Evolutionary conservation across 2,797 vertebrate genomes (phyloP).

Genomic region (Eleutherodactylus coqui): DNA sequence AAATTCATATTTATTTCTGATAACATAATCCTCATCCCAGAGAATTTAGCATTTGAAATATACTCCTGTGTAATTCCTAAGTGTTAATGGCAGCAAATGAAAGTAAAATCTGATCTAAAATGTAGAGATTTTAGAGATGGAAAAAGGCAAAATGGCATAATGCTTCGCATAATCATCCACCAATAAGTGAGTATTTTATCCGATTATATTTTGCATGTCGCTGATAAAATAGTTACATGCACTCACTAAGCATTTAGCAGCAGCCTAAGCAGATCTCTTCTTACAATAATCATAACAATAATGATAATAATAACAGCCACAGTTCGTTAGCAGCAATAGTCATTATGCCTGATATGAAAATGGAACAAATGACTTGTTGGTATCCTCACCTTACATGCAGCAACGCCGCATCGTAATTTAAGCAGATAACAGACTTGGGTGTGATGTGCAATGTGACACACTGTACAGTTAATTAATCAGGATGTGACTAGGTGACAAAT

Average conservation of each 20-base stretch:
- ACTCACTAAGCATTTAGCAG: slow-evolving; percentile 64
- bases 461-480: slow-evolving; percentile 43
- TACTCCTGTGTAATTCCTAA: slow-evolving; percentile 67
- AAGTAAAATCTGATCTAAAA: slow-evolving; percentile 73
- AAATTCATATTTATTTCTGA: slow-evolving; percentile 73
- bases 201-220: slow-evolving; percentile 67
- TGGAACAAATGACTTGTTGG: slow-evolving; percentile 37
- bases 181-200: slow-evolving; percentile 73
- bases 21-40: slow-evolving; percentile 73
- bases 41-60: slow-evolving; percentile 70
- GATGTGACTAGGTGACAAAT: slow-evolving; percentile 36
- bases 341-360: slow-evolving; percentile 43
- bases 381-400: slow-evolving; percentile 56
- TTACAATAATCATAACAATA: slow-evolving; percentile 60
- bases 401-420: slow-evolving; percentile 50
- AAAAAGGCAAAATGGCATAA: slow-evolving; percentile 71
- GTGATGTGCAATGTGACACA: slow-evolving; percentile 46
- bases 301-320: slow-evolving; percentile 47
- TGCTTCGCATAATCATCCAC: slow-evolving; percentile 70
- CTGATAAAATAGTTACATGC: slow-evolving; percentile 69
- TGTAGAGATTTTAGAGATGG: slow-evolving; percentile 68
- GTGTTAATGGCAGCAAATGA: slow-evolving; percentile 73
- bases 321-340: slow-evolving; percentile 50
- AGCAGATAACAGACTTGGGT: slow-evolving; percentile 58
- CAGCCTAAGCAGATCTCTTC: slow-evolving; percentile 46